These are phyloP conservation scores for Trichosurus vulpecula DNA, from an alignment of 2,797 vertebrate genomes.

Conservation along the genomic window DNA sequence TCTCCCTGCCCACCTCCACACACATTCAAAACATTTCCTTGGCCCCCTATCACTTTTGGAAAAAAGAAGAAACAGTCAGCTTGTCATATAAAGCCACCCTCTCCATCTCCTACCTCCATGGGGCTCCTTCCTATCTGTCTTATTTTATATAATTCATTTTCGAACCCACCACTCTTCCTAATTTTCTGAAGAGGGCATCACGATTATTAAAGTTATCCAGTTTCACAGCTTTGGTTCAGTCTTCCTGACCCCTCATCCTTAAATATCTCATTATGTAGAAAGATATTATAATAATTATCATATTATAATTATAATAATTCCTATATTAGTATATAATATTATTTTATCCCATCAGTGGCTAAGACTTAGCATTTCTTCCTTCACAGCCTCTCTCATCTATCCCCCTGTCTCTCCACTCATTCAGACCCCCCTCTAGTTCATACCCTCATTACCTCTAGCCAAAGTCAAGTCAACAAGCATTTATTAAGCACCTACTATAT, in stretches of 20 bases:
- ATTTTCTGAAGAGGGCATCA: not conserved
- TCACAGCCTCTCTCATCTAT: not conserved
- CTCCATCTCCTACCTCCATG: not conserved
- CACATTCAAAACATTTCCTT: not conserved
- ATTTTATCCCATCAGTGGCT: not conserved
- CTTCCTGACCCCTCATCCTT: not conserved
- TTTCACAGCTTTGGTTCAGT: not conserved
- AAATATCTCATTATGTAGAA: not conserved
- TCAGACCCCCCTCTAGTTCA: not conserved
- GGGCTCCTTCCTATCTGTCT: not conserved
- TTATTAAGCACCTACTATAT: not conserved
- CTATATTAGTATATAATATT: not conserved
- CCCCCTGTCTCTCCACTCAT: not conserved
- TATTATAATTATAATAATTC: not conserved
- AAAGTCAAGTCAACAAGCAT: not conserved
- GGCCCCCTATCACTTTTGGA: not conserved
- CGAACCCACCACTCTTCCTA: not conserved
- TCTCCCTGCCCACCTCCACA: not conserved
- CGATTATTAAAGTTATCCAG: not conserved
- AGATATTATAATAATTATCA: not conserved
- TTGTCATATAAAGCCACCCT: not conserved
- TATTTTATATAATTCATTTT: not conserved
- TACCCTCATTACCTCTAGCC: not conserved
- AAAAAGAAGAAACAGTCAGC: not conserved
- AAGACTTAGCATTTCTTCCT: not conserved